A percentile compares a stretch with the other conserved stretches of the same genome.
phyloP scores from a whole-genome alignment of 2,113 vertebrate genomes.

The Girardinichthys multiradiatus region DNA sequence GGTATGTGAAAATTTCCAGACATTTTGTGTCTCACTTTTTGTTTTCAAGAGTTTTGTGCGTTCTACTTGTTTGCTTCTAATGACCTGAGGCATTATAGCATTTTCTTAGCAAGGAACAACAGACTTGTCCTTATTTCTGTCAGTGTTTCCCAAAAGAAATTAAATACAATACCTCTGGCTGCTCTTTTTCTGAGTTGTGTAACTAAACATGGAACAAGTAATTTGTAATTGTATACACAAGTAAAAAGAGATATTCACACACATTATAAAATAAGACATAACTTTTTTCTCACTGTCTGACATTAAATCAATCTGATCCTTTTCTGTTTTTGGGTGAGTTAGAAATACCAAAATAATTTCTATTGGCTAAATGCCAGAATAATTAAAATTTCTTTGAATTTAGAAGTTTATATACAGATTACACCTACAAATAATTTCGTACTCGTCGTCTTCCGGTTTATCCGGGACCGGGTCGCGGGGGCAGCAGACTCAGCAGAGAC shows the following conservation, averaged over 20 bases:
- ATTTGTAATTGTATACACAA: neutral
- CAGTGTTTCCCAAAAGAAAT: slow-evolving; percentile 32
- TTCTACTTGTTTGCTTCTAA: slow-evolving; percentile 23
- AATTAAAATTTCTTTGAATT: neutral
- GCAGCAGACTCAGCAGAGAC: too few relatives aligned
- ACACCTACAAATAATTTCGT: neutral
- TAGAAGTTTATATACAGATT: neutral
- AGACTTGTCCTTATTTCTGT: slow-evolving; percentile 33
- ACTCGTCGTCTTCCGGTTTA: too few relatives aligned
- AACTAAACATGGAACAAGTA: neutral
- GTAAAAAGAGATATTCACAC: neutral
- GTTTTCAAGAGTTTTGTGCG: slow-evolving; percentile 27
- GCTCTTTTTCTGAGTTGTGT: slow-evolving; percentile 18
- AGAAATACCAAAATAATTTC: neutral
- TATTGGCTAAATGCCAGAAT: neutral
- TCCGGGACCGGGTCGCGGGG: too few relatives aligned
- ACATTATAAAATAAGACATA: neutral
- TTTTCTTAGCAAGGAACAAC: slow-evolving; percentile 50
- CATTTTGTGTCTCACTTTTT: slow-evolving; percentile 36
- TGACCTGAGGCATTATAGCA: slow-evolving; percentile 5
- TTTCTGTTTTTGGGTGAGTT: neutral
- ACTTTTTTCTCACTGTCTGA: neutral
- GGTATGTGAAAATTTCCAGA: slow-evolving; percentile 39
- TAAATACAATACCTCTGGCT: slow-evolving; percentile 36
- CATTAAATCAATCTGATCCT: neutral